Percentiles rank a stretch among this genome's conserved stretches.
Conservation (phyloP, 2,888 invertebrate species). For the Apamea anceps region DNA sequence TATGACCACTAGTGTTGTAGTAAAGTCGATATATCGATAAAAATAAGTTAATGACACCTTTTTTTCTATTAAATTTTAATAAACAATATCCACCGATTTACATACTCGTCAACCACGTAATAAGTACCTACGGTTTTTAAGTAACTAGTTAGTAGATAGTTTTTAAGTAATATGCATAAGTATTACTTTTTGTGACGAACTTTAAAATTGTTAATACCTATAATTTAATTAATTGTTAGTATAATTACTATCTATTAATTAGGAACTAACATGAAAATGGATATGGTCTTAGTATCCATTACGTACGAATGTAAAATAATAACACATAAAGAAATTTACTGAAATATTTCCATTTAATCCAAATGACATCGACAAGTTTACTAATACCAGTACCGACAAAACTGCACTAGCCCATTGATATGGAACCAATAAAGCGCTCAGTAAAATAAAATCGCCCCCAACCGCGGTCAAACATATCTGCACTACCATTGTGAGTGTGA, state of each 20-base stretch:
- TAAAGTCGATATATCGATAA: slow-evolving; percentile 34
- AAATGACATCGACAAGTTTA: slow-evolving; percentile 39
- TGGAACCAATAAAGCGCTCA: slow-evolving; percentile 82
- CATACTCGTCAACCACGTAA: neutral
- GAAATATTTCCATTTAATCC: neutral
- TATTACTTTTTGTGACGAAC: neutral
- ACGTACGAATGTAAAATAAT: neutral
- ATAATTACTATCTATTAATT: neutral
- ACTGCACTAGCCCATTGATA: slow-evolving; percentile 69
- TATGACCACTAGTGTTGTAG: slow-evolving; percentile 70
- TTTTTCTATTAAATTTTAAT: neutral
- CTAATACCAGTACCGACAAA: slow-evolving; percentile 3
- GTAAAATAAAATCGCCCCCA: slow-evolving; percentile 79
- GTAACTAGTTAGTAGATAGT: neutral
- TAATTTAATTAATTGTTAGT: neutral
- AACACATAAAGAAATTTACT: neutral
- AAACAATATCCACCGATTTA: neutral
- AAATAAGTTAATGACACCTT: neutral
- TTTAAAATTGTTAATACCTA: neutral
- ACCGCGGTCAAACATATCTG: slow-evolving; percentile 85
- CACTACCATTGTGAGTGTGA: slow-evolving; percentile 76
- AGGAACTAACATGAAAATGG: neutral
- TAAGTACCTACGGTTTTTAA: neutral
- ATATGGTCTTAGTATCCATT: neutral
- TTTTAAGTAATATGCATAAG: neutral